Evolutionary conservation across 2,113 vertebrate species (phyloP), one percentile per base, ranked within the genome.

Genomic region (Tetrax tetrax): DNA sequence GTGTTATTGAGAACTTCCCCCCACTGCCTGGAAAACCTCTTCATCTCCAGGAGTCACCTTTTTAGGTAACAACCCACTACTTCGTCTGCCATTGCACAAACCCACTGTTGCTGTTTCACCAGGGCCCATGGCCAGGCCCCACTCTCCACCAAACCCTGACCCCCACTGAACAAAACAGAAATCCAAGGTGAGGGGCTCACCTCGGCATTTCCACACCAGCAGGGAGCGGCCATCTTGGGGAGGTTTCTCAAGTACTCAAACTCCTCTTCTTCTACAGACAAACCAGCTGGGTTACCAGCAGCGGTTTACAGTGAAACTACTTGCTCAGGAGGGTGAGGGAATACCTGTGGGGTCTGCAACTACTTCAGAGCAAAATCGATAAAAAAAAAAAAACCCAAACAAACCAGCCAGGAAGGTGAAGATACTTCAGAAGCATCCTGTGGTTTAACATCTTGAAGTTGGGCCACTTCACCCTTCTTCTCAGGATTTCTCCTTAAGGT

Each of bases 91-190:
- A 8, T 14, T 35, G 7, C 50, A 51, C 25, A 60, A 57, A 17
- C 12, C 35, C 59, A 29, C 2, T 2, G 0, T 2, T 54, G 70
- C n/a, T 31, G 9, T 45, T 56, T 14, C 43, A 37, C 24, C 70
- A 64, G 25, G 31, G 10, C 23, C 37, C 57, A 12, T 0, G 4
- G 10, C 14, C 6, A 2, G 35, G 21, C 24, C 28, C 71, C 1
- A 6, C 56, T 75, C 7, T 22, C 51, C 43, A 27, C 54, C 19
- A 10, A 23, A 6, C 13, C 27, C 25, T 2, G 9, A 5, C 4
- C 15, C 19, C 19, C 57, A 43, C 37, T 4, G 2, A 56, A 31
- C 0, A 0, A 47, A 27, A 43, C 2, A 2, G 31, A n/a, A 27
- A 1, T 6, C 57, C 17, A 16, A 50, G 54, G 15, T 24, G 15